Evolutionary conservation across 2,888 invertebrate species (phyloP), one percentile per base, ranked within the genome.

Genomic region (Piscicola geometra): DNA sequence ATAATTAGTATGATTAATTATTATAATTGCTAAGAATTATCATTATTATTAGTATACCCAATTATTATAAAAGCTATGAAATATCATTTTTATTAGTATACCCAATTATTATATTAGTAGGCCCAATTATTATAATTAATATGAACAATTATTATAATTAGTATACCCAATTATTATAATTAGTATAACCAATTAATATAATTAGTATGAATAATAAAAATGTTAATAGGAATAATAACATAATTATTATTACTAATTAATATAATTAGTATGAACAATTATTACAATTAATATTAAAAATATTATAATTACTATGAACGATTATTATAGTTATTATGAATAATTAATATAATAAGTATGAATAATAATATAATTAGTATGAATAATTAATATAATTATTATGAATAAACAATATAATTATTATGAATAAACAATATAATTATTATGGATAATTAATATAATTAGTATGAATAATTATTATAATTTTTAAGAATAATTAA

Each of bases 341-440:
- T 41, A 41, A 41, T 41, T 64, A 64, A 28, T 64, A 28, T 12
- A 12, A 30, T 12, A 64, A 64, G 9, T 64, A 28, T 12, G 9
- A 64, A 28, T 64, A 28, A 64, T 12, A 64, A 64, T 28, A 28
- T 12, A 64, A 30, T 5, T 30, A 30, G 21, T 28, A 64, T 12
- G 3, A 64, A 64, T 28, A 64, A 28, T 64, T 12, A 64, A 12
- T 12, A 64, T 64, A 28, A 64, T 64, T 73, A 35, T 32, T 36
- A 66, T 25, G 77, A 76, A 21, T 66, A 70, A n/a, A 35, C 30
- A 1, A n/a, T 71, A 32, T n/a, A 41, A 67, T 68, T 12, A 25
- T 50, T n/a, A 0, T 41, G 9, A 21, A 1, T 18, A 1, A 60
- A 36, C 15, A 35, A 56, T 1, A 28, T 12, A 64, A 64, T 64